Evolutionary conservation across 2,797 vertebrate genomes (phyloP).

Genomic region (Apogon talboti): DNA sequence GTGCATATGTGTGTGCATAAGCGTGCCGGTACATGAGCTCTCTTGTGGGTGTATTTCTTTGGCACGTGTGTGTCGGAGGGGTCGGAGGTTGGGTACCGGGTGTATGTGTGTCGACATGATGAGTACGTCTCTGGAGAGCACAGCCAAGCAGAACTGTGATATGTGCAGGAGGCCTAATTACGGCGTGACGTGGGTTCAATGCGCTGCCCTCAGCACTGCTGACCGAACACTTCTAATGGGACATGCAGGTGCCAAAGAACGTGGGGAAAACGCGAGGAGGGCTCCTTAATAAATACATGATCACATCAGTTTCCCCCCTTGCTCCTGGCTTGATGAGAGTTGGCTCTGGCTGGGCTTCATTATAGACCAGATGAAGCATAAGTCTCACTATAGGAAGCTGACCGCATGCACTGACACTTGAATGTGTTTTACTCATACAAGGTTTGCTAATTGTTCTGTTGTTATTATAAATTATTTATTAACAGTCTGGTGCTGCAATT

Average conservation of each 20-base stretch:
- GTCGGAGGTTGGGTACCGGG: constrained; percentile 16
- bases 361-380: constrained; percentile 43
- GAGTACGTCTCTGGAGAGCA: constrained; percentile 74
- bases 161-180: constrained; percentile 68
- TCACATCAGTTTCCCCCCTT: constrained; percentile 45
- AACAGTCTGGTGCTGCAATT: constrained; percentile 24
- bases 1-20: constrained; percentile 12
- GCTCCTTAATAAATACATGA: constrained; percentile 69
- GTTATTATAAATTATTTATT: constrained; percentile 49
- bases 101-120: constrained; percentile 60
- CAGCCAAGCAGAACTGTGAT: constrained; percentile 79
- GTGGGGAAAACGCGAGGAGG: constrained; percentile 47
- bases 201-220: constrained; percentile 81
- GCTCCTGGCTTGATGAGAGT: constrained; percentile 52
- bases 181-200: constrained; percentile 64
- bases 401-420: constrained; percentile 41
- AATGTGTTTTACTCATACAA: constrained; percentile 35
- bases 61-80: constrained; percentile 29
- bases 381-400: constrained; percentile 46
- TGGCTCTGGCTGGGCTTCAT: constrained; percentile 42
- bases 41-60: constrained; percentile 24
- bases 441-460: constrained; percentile 35
- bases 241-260: constrained; percentile 63
- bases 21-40: background rate
- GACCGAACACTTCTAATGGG: constrained; percentile 77